A percentile compares a stretch with the other conserved stretches of the same genome.
phyloP scores from a whole-genome alignment of 2,113 vertebrate species.

The Cathartes aura region DNA sequence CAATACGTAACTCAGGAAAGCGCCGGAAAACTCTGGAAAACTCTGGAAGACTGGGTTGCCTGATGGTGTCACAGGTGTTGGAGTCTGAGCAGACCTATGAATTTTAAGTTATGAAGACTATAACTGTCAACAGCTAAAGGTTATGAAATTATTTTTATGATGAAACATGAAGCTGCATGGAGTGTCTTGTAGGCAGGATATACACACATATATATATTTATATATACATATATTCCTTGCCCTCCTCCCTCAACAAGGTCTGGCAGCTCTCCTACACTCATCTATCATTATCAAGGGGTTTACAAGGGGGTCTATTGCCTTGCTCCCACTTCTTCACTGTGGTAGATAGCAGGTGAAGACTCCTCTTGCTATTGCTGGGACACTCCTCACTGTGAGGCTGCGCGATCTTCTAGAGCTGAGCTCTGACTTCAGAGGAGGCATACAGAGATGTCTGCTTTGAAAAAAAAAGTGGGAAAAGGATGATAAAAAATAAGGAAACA shows the following conservation, averaged over 20 bases:
- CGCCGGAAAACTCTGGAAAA: neutral
- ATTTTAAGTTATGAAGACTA: neutral
- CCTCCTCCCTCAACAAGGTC: neutral
- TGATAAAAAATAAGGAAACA: neutral
- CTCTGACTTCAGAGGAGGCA: neutral
- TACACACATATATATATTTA: neutral
- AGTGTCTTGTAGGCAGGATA: neutral
- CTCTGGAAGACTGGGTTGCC: neutral
- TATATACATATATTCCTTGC: neutral
- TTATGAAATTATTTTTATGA: neutral
- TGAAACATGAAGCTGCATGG: neutral
- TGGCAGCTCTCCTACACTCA: neutral
- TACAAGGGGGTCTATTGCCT: neutral
- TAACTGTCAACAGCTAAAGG: neutral
- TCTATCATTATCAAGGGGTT: neutral
- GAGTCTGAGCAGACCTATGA: neutral
- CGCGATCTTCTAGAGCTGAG: fast-evolving
- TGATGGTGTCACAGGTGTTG: neutral
- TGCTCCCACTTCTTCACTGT: neutral
- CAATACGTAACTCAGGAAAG: neutral
- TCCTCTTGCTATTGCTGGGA: neutral
- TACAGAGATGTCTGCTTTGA: neutral
- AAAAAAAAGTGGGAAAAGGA: neutral
- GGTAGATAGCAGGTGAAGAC: neutral
- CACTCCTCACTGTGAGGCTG: neutral